Base-by-base conservation (phyloP, 2,888 invertebrate species). In the Colletes collaris region DNA sequence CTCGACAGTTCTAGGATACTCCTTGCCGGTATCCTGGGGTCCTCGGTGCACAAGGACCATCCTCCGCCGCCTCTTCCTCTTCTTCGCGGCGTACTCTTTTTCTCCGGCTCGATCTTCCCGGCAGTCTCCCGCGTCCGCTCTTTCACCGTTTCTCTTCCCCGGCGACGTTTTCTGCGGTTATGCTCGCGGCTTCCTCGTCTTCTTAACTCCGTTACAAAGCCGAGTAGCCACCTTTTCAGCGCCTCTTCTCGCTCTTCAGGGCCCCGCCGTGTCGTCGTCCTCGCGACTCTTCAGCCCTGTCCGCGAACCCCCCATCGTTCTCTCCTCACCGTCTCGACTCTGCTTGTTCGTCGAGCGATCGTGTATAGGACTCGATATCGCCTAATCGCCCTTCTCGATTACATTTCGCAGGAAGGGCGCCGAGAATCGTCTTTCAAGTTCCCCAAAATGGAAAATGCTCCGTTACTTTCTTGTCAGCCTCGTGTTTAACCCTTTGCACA, bases 1-100 rank as follows among this genome's bases (percentile, higher is more conserved):
- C 92, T 92, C 91, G 88, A 92, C 87, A 86, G 87, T 88, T 92
- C 91, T 91, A 91, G 92, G 92, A 92, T 92, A 89, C 91, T 91
- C 90, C 89, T 90, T 88, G 87, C 88, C 84, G 89, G 90, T 92
- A 92, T 92, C 90, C 90, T 90, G 90, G 85, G 90, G 89, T 89
- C 89, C 90, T 91, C 89, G 89, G 88, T 87, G 86, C 86, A 92
- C 91, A 92, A 92, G 91, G 90, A 89, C 90, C 90, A 92, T 91
- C 90, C 88, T 88, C 86, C 87, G 86, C 27, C 27, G 27, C 86
- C 86, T 86, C 90, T 90, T 89, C 89, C 87, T 88, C 87, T 85
- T 88, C 87, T 83, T 84, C 44, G 44, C 40, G 40, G 40, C 44
- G 44, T 46, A 46, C 44, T 46, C 44, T 46, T 46, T 27, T 46